Evolutionary conservation across 2,888 invertebrate genomes (phyloP).

Genomic region (Nezara viridula): DNA sequence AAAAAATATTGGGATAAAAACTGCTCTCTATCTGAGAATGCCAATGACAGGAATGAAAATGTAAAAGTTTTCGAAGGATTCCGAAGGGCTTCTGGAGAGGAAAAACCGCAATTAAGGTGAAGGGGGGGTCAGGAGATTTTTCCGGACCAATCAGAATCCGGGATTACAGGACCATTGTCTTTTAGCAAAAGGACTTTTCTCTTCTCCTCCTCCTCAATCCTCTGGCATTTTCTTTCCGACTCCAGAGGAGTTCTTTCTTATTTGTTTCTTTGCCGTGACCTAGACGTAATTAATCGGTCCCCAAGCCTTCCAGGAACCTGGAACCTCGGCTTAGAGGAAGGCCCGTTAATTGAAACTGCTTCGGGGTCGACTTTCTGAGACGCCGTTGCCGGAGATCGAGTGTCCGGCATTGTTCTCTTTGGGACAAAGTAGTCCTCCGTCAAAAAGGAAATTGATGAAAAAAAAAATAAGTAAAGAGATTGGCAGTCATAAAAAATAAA

Average conservation of each 20-base stretch:
- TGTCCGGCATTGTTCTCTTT: not conserved
- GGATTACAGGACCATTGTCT: slow-evolving; percentile 50
- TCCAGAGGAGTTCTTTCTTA: not conserved
- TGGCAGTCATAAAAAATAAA: too few species aligned
- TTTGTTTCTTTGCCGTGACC: not conserved
- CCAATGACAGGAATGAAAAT: slow-evolving; percentile 11
- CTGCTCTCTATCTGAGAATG: not conserved
- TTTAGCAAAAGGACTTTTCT: not conserved
- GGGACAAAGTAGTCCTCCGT: not conserved
- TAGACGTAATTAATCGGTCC: slow-evolving; percentile 14
- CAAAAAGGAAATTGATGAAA: too few species aligned
- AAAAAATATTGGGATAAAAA: not conserved
- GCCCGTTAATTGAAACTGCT: slow-evolving; percentile 8
- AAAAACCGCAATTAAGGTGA: slow-evolving; percentile 35
- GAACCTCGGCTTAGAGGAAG: not conserved
- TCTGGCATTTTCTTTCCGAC: not conserved
- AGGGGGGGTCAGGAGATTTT: slow-evolving; percentile 46
- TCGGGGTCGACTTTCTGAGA: not conserved
- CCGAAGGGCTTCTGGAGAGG: not conserved
- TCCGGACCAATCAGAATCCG: slow-evolving; percentile 35
- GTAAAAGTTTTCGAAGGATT: not conserved
- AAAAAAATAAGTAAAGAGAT: too few species aligned
- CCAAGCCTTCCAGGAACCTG: not conserved
- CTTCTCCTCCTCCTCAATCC: slow-evolving; percentile 11
- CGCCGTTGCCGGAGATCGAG: not conserved